Conservation (phyloP, 2,888 invertebrate genomes). For the Clepsis dumicolana region DNA sequence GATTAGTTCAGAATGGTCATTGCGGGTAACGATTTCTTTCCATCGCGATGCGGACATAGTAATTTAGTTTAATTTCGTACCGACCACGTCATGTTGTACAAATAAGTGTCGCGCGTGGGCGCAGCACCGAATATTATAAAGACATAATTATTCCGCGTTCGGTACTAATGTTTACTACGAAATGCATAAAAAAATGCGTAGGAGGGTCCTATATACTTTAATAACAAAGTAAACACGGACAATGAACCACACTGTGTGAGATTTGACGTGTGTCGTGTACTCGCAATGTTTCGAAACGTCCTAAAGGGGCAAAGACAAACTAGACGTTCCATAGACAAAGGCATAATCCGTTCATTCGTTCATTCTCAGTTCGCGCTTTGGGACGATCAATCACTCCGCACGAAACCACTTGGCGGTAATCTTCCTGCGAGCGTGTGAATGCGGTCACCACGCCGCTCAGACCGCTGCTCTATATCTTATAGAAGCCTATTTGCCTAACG, state of each 20-base stretch:
- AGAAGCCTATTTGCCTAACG: constrained; percentile 64
- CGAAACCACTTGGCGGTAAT: constrained; percentile 73
- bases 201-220: constrained; percentile 26
- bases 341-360: constrained; percentile 70
- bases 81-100: constrained; percentile 46
- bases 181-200: constrained; percentile 42
- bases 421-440: constrained; percentile 77
- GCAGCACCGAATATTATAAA: constrained; percentile 42
- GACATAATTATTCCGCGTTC: constrained; percentile 47
- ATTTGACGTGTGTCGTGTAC: constrained; percentile 24
- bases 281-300: constrained; percentile 35
- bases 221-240: constrained; percentile 30
- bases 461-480: constrained; percentile 73
- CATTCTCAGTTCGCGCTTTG: constrained; percentile 65
- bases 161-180: constrained; percentile 46
- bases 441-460: constrained; percentile 68
- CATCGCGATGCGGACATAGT: constrained; percentile 39
- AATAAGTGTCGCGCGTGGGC: constrained; percentile 47
- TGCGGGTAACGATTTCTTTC: constrained; percentile 25
- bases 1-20: constrained; percentile 32
- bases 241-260: constrained; percentile 29
- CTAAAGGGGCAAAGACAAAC: constrained; percentile 50
- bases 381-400: constrained; percentile 77
- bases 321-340: constrained; percentile 62
- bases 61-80: constrained; percentile 44